Evolutionary conservation across 1,140 invertebrate species (phyloP).

Genomic region (Theocolax elegans): DNA sequence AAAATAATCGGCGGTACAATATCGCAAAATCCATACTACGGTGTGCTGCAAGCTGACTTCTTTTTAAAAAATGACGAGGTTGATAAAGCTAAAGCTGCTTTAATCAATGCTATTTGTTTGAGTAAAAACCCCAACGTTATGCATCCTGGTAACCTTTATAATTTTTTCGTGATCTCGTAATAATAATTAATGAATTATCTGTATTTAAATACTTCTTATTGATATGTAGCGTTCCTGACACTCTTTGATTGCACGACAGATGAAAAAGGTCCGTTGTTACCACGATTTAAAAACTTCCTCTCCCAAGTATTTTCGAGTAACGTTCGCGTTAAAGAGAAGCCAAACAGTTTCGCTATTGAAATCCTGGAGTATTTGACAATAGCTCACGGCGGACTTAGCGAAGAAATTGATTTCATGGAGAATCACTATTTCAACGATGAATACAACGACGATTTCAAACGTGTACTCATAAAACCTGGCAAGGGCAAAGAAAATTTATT

Average conservation of each 20-base stretch:
- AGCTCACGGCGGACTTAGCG: neutral
- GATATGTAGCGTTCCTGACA: conserved; percentile 3
- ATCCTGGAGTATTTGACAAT: conserved; percentile 22
- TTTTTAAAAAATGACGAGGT: conserved; percentile 39
- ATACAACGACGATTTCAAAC: conserved; percentile 24
- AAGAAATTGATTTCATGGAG: conserved; percentile 31
- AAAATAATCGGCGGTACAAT: conserved; percentile 21
- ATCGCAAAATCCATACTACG: conserved; percentile 37
- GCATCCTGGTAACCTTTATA: conserved; percentile 20
- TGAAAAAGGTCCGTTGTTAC: conserved; percentile 21
- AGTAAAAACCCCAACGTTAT: conserved; percentile 32
- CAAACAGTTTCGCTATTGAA: neutral
- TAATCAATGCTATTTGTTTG: conserved; percentile 34
- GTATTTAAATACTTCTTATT: neutral
- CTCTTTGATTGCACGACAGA: conserved; percentile 29
- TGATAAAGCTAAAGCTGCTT: conserved; percentile 25
- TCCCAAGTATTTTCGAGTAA: conserved; percentile 4
- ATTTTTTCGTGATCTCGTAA: neutral
- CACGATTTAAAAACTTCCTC: conserved; percentile 2
- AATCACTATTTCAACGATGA: conserved; percentile 22
- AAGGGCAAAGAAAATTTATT: conserved; percentile 11
- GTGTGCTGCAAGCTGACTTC: conserved; percentile 34
- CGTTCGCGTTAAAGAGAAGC: neutral
- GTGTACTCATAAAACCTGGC: neutral
- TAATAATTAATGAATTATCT: too few relatives aligned